Evolutionary conservation across 2,113 vertebrate genomes (phyloP), one percentile per base, ranked within the genome.

Genomic region (Nymphicus hollandicus): DNA sequence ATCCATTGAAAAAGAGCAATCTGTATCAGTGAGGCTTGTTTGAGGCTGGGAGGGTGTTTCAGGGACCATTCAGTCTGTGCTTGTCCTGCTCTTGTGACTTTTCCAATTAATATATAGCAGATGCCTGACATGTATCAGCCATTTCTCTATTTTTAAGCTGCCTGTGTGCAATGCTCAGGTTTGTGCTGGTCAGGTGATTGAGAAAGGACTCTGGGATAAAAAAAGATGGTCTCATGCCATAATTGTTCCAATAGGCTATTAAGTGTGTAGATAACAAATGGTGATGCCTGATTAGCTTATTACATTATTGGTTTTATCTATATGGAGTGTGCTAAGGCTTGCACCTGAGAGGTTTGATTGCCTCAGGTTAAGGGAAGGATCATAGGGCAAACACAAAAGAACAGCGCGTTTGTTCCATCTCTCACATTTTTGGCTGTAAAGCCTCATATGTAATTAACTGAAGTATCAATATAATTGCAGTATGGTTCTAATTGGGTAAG

Each of bases 401-500:
- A 68, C 11, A 41, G 6, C n/a, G 50, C 31, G 60, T 47, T 79
- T 41, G 31, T 11, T 68, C 37, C 3, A 2, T 56, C 28, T 83
- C 56, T 65, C 71, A 18, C 9, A 8, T 52, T 91, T 91, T 78
- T 89, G 89, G 55, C 89, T 93, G 64, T 25, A 25, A 13, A 70
- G 70, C 41, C 25, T 93, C 19, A 55, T 25, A 46, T 39, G 55
- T 29, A 53, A 70, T 91, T 94, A 96, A 47, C 50, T 91, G 74
- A 74, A 87, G 50, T 70, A 80, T 71, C 58, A n/a, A 13, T 65
- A 4, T 85, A 86, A 78, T 78, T 93, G 72, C 83, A 91, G 24
- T 70, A 31, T 50, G 63, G 66, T 69, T 82, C 78, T 91, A 91
- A 94, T 65, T 86, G 90, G 31, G 33, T 89, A 60, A 84, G 74